Percentiles rank a stretch among this genome's conserved stretches.
phyloP scores from a whole-genome alignment of 2,797 vertebrate genomes.

The Nasua narica region DNA sequence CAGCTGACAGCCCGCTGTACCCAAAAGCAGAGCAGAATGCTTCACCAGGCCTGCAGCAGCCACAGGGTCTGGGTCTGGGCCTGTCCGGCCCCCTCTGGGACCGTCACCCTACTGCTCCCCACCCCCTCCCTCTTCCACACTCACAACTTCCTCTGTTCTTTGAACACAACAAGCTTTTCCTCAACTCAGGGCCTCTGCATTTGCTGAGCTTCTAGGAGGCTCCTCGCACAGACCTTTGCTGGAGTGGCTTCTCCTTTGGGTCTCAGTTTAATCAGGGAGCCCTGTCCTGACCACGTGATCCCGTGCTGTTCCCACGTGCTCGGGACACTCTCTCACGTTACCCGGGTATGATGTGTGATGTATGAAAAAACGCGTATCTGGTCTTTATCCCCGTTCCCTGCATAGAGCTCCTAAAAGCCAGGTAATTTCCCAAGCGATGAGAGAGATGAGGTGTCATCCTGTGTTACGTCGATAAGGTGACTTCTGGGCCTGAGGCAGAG shows the following conservation, averaged over 20 bases:
- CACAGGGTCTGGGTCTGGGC: background rate
- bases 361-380: background rate
- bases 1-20: background rate
- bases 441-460: background rate
- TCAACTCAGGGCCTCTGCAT: background rate
- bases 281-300: background rate
- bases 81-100: background rate
- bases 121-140: no score
- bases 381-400: background rate
- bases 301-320: background rate
- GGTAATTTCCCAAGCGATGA: background rate
- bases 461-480: background rate
- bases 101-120: no score
- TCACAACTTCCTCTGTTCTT: background rate
- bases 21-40: background rate
- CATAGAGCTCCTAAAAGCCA: background rate
- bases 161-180: background rate
- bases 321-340: background rate
- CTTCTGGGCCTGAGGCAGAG: background rate
- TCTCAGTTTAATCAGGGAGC: background rate
- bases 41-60: accelerated
- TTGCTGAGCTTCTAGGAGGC: background rate
- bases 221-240: background rate
- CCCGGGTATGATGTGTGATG: background rate
- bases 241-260: background rate